A percentile compares a stretch with the other conserved stretches of the same genome.
phyloP scores from a whole-genome alignment of 2,113 vertebrate genomes.

The Cyphomyrus plagiostoma region DNA sequence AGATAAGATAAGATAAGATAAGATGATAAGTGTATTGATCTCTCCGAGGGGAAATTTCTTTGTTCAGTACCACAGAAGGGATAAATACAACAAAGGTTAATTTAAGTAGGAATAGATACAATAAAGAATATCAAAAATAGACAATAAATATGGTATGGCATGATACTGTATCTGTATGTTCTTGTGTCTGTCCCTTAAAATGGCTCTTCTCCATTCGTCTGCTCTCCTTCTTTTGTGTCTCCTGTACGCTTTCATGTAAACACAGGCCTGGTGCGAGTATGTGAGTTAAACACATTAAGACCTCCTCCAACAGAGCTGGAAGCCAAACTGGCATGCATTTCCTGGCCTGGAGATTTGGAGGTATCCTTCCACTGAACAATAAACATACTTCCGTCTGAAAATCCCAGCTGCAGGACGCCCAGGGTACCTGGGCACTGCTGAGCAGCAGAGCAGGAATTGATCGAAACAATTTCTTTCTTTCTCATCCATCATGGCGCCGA shows the following conservation, averaged over 20 bases:
- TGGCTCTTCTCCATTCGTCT: not conserved
- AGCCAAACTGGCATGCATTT: not conserved
- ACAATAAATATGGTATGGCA: not conserved
- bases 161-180: not conserved
- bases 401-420: not conserved
- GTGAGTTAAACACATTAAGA: not conserved
- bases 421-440: not conserved
- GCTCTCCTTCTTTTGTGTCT: not conserved
- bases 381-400: not conserved
- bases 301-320: not conserved
- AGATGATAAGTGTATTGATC: not conserved
- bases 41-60: not conserved
- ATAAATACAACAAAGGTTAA: not conserved
- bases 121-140: not conserved
- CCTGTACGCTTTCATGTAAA: not conserved
- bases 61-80: not conserved
- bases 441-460: not conserved
- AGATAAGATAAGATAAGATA: too few relatives aligned
- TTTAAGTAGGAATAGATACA: not conserved
- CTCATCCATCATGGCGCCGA: not conserved
- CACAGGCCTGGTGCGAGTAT: not conserved
- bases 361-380: not conserved
- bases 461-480: not conserved
- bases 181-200: not conserved
- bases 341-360: not conserved